These are phyloP conservation scores for Drosophila navojoa DNA, from an alignment of 1,140 invertebrate species.

Conservation along the genomic window DNA sequence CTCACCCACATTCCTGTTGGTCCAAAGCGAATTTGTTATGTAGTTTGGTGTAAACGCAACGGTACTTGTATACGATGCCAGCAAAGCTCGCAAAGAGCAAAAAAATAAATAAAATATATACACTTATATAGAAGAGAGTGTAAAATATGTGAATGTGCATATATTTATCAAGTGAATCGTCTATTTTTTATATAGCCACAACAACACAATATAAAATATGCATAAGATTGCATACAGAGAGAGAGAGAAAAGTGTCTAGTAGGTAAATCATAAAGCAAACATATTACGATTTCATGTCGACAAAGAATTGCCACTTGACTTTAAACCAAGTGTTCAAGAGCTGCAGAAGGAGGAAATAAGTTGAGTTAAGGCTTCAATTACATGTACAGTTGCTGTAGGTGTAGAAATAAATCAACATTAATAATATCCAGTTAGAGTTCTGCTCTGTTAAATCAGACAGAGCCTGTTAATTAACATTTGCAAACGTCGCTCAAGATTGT, in stretches of 20 bases:
- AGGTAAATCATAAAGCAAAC: constrained; percentile 13
- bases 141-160: constrained; percentile 26
- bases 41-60: constrained; percentile 10
- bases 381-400: background rate
- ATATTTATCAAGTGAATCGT: constrained; percentile 40
- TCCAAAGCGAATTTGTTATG: constrained; percentile 30
- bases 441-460: background rate
- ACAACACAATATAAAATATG: constrained; percentile 20
- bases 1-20: no score
- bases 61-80: constrained; percentile 8
- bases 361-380: background rate
- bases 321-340: background rate
- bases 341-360: background rate
- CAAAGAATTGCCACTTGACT: background rate
- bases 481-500: no score
- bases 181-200: constrained; percentile 18
- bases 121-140: background rate
- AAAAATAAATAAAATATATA: background rate
- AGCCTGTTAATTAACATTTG: no score
- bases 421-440: background rate
- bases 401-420: background rate
- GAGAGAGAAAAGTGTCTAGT: background rate
- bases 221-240: constrained; percentile 1
- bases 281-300: background rate
- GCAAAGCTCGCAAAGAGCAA: background rate